Conservation (phyloP, 2,113 vertebrate genomes). For the Odocoileus hemionus region DNA sequence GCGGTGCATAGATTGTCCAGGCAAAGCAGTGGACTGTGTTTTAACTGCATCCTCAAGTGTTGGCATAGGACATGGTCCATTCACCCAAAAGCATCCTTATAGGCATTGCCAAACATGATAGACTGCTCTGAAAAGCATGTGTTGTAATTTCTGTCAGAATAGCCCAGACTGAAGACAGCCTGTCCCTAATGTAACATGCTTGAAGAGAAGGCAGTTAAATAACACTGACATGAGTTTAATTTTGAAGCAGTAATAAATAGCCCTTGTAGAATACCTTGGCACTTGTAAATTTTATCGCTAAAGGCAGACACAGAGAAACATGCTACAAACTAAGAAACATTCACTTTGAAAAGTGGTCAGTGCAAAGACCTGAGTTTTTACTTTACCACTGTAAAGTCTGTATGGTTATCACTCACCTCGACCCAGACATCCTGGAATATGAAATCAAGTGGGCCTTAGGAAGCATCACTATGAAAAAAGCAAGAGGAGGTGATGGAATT, state of each 20-base stretch:
- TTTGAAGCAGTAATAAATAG: neutral
- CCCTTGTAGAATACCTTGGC: neutral
- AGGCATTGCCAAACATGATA: constrained; percentile 27
- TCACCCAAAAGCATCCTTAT: constrained; percentile 25
- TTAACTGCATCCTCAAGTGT: neutral
- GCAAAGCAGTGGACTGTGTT: neutral
- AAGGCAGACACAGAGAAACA: neutral
- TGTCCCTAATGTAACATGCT: neutral
- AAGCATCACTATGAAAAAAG: neutral
- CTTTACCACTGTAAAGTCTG: neutral
- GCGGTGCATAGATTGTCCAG: neutral
- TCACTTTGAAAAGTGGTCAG: neutral
- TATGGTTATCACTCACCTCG: neutral
- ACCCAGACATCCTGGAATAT: neutral
- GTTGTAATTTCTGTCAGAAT: constrained; percentile 20
- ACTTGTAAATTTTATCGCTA: neutral
- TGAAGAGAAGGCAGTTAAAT: neutral
- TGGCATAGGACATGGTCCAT: constrained; percentile 10
- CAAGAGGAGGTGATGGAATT: neutral
- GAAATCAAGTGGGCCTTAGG: neutral
- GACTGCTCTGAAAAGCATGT: neutral
- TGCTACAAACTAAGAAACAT: neutral
- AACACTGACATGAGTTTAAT: neutral
- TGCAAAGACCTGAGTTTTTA: neutral
- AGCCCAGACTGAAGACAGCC: neutral